These are phyloP conservation scores for Mustela nigripes DNA, from an alignment of 2,113 vertebrate genomes.

Conservation along the genomic window DNA sequence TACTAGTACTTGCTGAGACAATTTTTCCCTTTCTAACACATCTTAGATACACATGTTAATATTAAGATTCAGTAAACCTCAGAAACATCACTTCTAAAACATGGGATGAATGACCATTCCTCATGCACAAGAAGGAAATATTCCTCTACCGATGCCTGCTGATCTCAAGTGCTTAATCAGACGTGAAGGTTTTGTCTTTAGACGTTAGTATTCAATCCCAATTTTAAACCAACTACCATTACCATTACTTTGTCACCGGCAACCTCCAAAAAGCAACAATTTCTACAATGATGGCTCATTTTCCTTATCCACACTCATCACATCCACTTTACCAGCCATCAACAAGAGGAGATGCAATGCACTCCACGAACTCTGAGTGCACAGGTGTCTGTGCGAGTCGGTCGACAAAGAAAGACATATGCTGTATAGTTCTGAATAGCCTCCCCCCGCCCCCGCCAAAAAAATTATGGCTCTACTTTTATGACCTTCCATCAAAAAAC, in stretches of 20 bases:
- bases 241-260: slow-evolving; percentile 6
- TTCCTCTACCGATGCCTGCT: not conserved
- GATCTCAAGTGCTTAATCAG: not conserved
- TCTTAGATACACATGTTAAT: not conserved
- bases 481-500: not conserved
- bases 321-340: not conserved
- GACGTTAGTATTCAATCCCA: not conserved
- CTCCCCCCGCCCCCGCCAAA: not conserved
- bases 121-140: not conserved
- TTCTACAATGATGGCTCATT: not conserved
- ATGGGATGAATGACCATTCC: not conserved
- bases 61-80: not conserved
- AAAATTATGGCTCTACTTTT: not conserved
- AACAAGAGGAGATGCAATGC: not conserved
- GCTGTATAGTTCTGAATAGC: not conserved
- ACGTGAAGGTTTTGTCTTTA: not conserved
- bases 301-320: not conserved
- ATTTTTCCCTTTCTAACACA: not conserved
- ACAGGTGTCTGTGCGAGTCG: not conserved
- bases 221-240: not conserved
- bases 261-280: slow-evolving; percentile 25
- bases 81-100: not conserved
- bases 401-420: rapidly evolving
- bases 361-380: not conserved
- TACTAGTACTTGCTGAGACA: not conserved